phyloP scores from a whole-genome alignment of 2,113 vertebrate species.

The Mormoops blainvillei region DNA sequence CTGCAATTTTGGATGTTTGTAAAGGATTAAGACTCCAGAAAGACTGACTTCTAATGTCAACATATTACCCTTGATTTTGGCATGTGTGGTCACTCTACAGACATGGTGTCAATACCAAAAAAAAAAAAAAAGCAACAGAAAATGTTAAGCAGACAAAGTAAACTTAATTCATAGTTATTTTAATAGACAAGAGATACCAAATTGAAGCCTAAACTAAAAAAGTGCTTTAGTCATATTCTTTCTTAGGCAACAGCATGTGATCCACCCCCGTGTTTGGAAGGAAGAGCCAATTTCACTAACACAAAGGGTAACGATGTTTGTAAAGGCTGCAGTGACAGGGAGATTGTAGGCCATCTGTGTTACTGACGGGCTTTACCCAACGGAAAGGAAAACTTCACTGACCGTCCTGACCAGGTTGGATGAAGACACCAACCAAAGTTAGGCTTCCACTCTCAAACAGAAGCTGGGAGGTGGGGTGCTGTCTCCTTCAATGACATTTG shows the following conservation, averaged over 20 bases:
- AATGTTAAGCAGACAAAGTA: not conserved
- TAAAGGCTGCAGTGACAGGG: not conserved
- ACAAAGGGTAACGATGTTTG: not conserved
- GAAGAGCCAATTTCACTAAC: not conserved
- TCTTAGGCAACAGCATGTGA: not conserved
- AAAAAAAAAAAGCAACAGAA: not conserved
- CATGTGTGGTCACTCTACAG: not conserved
- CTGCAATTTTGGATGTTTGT: not conserved
- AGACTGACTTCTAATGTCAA: not conserved
- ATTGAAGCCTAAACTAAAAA: not conserved
- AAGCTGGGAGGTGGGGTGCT: not conserved
- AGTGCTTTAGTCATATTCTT: not conserved
- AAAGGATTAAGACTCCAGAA: not conserved
- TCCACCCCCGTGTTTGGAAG: not conserved
- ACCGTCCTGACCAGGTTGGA: not conserved
- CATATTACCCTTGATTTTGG: not conserved
- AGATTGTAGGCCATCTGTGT: not conserved
- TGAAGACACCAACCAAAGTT: not conserved
- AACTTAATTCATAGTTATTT: not conserved
- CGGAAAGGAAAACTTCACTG: not conserved
- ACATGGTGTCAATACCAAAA: not conserved
- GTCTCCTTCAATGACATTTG: not conserved
- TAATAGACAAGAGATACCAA: not conserved
- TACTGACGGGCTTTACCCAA: not conserved
- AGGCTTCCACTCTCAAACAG: not conserved